These are phyloP conservation scores for Amyelois transitella DNA, from an alignment of 1,140 invertebrate genomes.

Conservation along the genomic window DNA sequence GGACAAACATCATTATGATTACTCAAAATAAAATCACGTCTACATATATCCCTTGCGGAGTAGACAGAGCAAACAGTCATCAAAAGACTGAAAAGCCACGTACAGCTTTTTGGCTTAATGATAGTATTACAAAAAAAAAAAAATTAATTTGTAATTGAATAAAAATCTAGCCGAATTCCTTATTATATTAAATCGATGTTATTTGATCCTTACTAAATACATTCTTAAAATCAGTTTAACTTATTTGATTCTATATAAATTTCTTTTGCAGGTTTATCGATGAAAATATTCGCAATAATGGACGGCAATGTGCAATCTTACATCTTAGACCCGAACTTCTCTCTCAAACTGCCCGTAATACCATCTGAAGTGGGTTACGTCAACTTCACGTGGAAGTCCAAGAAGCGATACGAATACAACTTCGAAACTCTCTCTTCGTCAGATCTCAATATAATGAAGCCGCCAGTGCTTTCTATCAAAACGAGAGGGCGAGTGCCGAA, in stretches of 20 bases:
- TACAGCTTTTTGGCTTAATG: no score
- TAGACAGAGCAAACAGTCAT: no score
- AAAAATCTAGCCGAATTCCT: no score
- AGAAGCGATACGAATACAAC: conserved; percentile 90
- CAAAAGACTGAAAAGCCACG: no score
- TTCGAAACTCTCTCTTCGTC: conserved; percentile 90
- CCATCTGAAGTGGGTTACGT: conserved; percentile 92
- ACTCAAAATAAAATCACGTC: no score
- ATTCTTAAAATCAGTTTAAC: no score
- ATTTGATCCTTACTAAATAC: no score
- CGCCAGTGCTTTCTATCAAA: conserved; percentile 91
- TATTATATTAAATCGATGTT: no score
- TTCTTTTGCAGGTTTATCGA: conserved; percentile 80
- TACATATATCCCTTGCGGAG: no score
- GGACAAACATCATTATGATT: no score
- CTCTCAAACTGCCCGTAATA: conserved; percentile 90
- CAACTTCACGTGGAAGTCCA: conserved; percentile 94
- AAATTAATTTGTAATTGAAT: no score
- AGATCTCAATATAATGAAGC: conserved; percentile 87
- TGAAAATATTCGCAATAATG: conserved; percentile 91
- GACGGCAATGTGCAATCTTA: conserved; percentile 90
- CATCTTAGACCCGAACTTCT: conserved; percentile 91
- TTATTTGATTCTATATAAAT: background rate
- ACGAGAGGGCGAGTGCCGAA: conserved; percentile 88
- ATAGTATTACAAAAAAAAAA: no score